Evolutionary conservation across 2,888 invertebrate genomes (phyloP).

Genomic region (Horisme vitalbata): DNA sequence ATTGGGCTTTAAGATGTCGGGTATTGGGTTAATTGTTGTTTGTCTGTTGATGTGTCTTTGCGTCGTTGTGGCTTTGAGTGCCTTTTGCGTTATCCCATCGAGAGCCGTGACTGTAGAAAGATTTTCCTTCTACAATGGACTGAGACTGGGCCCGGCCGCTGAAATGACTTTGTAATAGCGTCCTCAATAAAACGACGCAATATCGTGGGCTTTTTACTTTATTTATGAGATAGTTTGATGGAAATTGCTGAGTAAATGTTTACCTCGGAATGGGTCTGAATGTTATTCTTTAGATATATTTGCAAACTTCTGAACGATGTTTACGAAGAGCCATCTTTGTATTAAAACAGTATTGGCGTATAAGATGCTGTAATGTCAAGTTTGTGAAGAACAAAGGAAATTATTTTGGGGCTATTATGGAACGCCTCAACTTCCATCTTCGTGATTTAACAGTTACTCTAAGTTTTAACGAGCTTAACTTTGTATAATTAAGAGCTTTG

Average conservation of each 20-base stretch:
- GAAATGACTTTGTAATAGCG: conserved; percentile 80
- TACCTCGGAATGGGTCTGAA: conserved; percentile 32
- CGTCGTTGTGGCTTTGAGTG: conserved; percentile 55
- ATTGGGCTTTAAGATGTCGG: conserved; percentile 62
- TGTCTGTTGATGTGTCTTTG: conserved; percentile 49
- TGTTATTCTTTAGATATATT: conserved; percentile 26
- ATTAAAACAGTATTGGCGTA: conserved; percentile 15
- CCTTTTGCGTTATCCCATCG: conserved; percentile 79
- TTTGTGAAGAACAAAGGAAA: conserved; percentile 23
- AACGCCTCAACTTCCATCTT: conserved; percentile 47
- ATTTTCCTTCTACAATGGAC: conserved; percentile 81
- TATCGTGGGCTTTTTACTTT: conserved; percentile 65
- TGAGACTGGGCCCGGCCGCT: conserved; percentile 72
- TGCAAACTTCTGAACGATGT: conserved; percentile 25
- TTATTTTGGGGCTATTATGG: conserved; percentile 49
- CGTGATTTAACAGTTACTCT: conserved; percentile 54
- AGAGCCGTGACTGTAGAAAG: conserved; percentile 83
- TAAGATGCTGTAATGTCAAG: conserved; percentile 6
- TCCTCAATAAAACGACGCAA: conserved; percentile 73
- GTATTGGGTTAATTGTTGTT: conserved; percentile 70
- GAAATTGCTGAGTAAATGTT: conserved; percentile 47
- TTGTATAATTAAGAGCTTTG: conserved; percentile 44
- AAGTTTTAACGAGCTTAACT: conserved; percentile 66
- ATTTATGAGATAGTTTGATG: conserved; percentile 62
- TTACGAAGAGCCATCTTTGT: conserved; percentile 15